A percentile compares a stretch with the other conserved stretches of the same genome.
These are phyloP conservation scores for Lathronympha strigana DNA, from an alignment of 2,888 invertebrate species.

Conservation along the genomic window DNA sequence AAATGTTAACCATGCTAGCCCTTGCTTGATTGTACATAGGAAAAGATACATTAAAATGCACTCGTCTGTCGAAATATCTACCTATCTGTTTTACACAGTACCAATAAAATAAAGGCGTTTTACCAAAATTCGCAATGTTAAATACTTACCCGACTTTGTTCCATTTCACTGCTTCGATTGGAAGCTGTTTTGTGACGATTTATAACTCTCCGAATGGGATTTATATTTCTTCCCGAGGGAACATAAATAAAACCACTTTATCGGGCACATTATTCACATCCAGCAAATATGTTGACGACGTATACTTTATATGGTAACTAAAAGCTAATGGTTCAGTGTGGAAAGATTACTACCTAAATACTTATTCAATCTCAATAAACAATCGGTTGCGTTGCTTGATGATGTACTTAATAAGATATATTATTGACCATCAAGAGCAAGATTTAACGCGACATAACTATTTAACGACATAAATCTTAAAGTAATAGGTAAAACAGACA, in stretches of 20 bases:
- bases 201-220: slow-evolving; percentile 12
- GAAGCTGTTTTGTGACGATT: slow-evolving; percentile 15
- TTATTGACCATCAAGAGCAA: slow-evolving; percentile 4
- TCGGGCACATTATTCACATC: slow-evolving; percentile 3
- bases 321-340: slow-evolving; percentile 1
- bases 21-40: too few relatives aligned
- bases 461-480: slow-evolving; percentile 18
- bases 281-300: slow-evolving; percentile 1
- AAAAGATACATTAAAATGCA: neutral
- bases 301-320: neutral
- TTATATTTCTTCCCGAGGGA: slow-evolving; percentile 20
- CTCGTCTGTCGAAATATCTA: neutral
- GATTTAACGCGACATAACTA: slow-evolving; percentile 6
- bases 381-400: slow-evolving; percentile 9
- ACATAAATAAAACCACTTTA: slow-evolving; percentile 24
- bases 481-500: neutral
- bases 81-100: neutral
- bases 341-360: slow-evolving; percentile 3
- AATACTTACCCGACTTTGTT: neutral
- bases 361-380: slow-evolving; percentile 10
- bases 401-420: slow-evolving; percentile 16
- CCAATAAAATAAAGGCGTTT: neutral
- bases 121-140: neutral
- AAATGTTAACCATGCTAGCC: too few relatives aligned
- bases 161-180: slow-evolving; percentile 16